Base-by-base conservation (phyloP, 2,888 invertebrate genomes). In the Achlya flavicornis region DNA sequence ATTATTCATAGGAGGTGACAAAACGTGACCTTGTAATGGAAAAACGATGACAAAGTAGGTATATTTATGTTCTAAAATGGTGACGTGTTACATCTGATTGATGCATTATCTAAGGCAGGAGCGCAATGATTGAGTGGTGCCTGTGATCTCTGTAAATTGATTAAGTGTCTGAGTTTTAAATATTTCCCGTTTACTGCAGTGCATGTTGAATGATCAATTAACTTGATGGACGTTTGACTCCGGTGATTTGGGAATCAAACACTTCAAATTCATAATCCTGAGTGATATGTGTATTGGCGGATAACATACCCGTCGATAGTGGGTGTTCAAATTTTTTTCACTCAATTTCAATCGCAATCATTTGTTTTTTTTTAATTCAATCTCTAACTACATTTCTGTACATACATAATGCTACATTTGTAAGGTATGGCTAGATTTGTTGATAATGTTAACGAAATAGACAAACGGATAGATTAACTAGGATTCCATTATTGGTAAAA, bases 171-270 rank as follows among this genome's bases (percentile, higher is more conserved):
- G 87, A 79, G 81, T 87, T 88, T 90, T 84, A 84, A 89, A 88
- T 84, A 86, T 88, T 87, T 84, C 84, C 82, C 83, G 81, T 86
- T 89, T 86, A 86, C 77, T 79, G 77, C 70, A 73, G 75, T 75
- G 77, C 77, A 82, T 79, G 82, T 82, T 88, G 87, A 88, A 89
- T 90, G 88, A 91, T 91, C 90, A 91, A 91, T 92, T 91, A 90
- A 87, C 72, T 81, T 90, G 90, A 91, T 90, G 86, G 90, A 90
- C 87, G 79, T 85, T 79, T 84, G 82, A 81, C 80, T 84, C 77
- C 74, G 75, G 66, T 67, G 77, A 81, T 79, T 77, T 73, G 65
- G 62, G 75, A 78, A 80, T 78, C 79, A 79, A 80, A 81, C 73
- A 78, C 78, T 74, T 80, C 78, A 68, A 75, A 70, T 67, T 63